Conservation (phyloP, 2,888 invertebrate species). For the Gastrophysa polygoni region DNA sequence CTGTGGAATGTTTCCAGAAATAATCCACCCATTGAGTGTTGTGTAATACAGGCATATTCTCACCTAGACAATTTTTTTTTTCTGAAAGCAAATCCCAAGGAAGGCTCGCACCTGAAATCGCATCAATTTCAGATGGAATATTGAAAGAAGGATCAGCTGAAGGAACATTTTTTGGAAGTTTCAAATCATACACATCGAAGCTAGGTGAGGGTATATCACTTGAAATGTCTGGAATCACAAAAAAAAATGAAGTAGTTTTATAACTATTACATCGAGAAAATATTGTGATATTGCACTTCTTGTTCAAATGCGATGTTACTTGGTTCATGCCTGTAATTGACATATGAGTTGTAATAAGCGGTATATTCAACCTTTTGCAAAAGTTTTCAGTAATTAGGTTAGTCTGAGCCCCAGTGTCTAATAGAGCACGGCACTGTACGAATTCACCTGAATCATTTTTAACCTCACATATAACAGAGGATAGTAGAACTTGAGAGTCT, state of each 20-base stretch:
- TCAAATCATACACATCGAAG: not conserved
- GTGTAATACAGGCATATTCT: constrained; percentile 18
- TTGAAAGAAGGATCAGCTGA: constrained; percentile 23
- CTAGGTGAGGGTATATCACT: constrained; percentile 9
- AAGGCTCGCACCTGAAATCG: constrained; percentile 24
- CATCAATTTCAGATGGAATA: constrained; percentile 18
- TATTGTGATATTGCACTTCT: constrained; percentile 1
- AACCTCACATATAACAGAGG: constrained; percentile 13
- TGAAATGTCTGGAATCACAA: constrained; percentile 18
- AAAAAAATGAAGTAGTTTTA: constrained; percentile 14
- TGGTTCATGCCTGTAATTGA: constrained; percentile 18
- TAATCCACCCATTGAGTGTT: constrained; percentile 22
- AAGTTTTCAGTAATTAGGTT: constrained; percentile 18
- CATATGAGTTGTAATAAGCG: not conserved
- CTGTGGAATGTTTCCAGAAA: constrained; percentile 9
- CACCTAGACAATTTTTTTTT: constrained; percentile 20
- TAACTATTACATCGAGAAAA: constrained; percentile 12
- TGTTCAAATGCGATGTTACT: constrained; percentile 3
- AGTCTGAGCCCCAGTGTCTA: constrained; percentile 20
- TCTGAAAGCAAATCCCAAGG: constrained; percentile 25
- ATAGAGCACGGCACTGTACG: constrained; percentile 14
- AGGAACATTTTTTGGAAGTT: constrained; percentile 15
- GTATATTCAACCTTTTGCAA: constrained; percentile 10
- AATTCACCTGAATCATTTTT: constrained; percentile 6
- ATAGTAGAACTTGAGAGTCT: not conserved